Evolutionary conservation across 2,888 invertebrate species (phyloP).

Genomic region (Plebejus melissa): DNA sequence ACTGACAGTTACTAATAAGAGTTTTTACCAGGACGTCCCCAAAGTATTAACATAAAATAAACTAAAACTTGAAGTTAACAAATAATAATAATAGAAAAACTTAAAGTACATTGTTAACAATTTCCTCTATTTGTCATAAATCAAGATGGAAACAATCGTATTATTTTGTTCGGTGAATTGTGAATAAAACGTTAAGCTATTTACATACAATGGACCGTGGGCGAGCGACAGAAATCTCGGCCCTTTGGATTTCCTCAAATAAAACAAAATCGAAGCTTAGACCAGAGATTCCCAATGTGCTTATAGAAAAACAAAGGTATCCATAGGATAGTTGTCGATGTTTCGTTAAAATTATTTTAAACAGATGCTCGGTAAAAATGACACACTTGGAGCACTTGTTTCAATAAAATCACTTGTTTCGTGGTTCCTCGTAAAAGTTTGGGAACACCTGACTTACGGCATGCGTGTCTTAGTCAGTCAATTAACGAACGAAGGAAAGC

Average conservation of each 20-base stretch:
- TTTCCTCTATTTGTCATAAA: slow-evolving; percentile 18
- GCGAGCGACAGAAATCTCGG: slow-evolving; percentile 32
- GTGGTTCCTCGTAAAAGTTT: no score
- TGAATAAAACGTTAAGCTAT: slow-evolving; percentile 34
- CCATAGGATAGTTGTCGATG: neutral
- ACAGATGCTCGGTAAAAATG: no score
- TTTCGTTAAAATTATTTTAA: neutral
- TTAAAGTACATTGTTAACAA: neutral
- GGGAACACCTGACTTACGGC: neutral
- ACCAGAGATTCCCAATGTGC: neutral
- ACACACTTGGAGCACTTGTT: no score
- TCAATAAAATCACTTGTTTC: no score
- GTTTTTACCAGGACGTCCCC: neutral
- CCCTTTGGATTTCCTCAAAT: slow-evolving; percentile 34
- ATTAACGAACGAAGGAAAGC: slow-evolving; percentile 48
- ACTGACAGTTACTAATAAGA: no score
- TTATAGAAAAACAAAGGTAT: neutral
- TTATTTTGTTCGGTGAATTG: slow-evolving; percentile 29
- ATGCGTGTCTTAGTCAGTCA: slow-evolving; percentile 52
- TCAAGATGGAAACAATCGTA: slow-evolving; percentile 10
- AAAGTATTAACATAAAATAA: neutral
- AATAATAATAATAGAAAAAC: neutral
- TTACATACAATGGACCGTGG: slow-evolving; percentile 38
- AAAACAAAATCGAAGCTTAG: slow-evolving; percentile 34
- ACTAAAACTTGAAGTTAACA: neutral